Evolutionary conservation across 2,888 invertebrate genomes (phyloP).

Genomic region (Orthonychiurus folsomi): DNA sequence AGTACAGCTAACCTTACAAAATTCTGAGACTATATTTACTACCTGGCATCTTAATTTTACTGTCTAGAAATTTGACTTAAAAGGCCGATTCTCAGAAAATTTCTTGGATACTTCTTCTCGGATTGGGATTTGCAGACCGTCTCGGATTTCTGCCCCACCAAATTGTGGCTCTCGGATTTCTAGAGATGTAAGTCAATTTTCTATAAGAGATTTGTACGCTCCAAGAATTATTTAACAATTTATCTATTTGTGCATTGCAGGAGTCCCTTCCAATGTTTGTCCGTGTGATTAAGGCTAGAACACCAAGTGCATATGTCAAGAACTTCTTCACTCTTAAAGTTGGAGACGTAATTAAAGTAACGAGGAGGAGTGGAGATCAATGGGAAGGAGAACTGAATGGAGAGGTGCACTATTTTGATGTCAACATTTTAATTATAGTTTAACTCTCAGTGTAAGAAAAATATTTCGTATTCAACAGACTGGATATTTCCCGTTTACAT

Average conservation of each 20-base stretch:
- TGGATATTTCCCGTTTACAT: conserved; percentile 93
- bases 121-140: not conserved
- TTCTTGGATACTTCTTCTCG: not conserved
- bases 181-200: conserved; percentile 16
- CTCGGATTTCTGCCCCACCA: conserved; percentile 12
- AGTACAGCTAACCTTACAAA: too few species aligned
- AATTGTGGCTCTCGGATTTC: conserved; percentile 7
- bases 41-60: too few species aligned
- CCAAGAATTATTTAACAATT: not conserved
- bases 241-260: conserved; percentile 46
- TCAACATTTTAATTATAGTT: conserved; percentile 3
- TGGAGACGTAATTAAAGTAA: conserved; percentile 86
- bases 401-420: conserved; percentile 49
- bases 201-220: not conserved
- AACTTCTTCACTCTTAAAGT: conserved; percentile 77
- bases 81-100: conserved; percentile 12
- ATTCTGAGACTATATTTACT: too few species aligned
- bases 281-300: conserved; percentile 79
- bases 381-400: conserved; percentile 92
- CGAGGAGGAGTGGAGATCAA: conserved; percentile 87
- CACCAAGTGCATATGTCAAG: conserved; percentile 94
- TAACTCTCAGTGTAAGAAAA: not conserved
- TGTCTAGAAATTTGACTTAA: too few species aligned
- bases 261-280: conserved; percentile 82
- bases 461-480: conserved; percentile 13